Conservation (phyloP, 2,797 vertebrate species). For the Paratrypauchen microcephalus region DNA sequence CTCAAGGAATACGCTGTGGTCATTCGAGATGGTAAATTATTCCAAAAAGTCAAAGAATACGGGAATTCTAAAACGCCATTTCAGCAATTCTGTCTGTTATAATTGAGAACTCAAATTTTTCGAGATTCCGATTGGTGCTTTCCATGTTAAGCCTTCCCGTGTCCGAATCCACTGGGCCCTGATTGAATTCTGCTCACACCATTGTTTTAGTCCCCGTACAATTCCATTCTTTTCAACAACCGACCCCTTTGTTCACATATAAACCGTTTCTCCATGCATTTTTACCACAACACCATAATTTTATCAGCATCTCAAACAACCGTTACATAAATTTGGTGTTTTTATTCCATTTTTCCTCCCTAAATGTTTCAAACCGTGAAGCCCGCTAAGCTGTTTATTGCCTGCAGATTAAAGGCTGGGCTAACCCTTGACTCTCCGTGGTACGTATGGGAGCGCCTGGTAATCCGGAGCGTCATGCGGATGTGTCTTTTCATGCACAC, state of each 20-base stretch:
- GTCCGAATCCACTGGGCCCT: background rate
- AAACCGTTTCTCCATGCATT: conserved; percentile 27
- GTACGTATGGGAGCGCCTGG: conserved; percentile 39
- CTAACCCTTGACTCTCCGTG: conserved; percentile 55
- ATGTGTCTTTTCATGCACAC: conserved; percentile 31
- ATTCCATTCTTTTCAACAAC: conserved; percentile 15
- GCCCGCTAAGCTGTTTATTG: conserved; percentile 63
- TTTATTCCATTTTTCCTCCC: conserved; percentile 30
- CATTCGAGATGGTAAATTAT: background rate
- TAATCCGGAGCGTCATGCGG: conserved; percentile 40
- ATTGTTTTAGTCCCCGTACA: conserved; percentile 12
- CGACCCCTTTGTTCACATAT: background rate
- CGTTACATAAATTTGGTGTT: conserved; percentile 41
- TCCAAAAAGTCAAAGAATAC: background rate
- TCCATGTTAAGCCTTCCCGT: background rate
- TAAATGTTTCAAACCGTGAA: conserved; percentile 55
- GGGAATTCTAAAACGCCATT: too few species aligned
- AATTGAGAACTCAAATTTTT: background rate
- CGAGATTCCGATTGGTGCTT: background rate
- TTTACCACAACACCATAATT: conserved; percentile 34
- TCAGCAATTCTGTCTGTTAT: background rate
- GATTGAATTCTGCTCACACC: background rate
- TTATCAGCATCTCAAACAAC: conserved; percentile 39
- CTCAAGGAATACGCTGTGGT: background rate
- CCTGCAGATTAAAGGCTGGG: conserved; percentile 51